Conservation (phyloP, 2,888 invertebrate species). For the Branchellion lobata region DNA sequence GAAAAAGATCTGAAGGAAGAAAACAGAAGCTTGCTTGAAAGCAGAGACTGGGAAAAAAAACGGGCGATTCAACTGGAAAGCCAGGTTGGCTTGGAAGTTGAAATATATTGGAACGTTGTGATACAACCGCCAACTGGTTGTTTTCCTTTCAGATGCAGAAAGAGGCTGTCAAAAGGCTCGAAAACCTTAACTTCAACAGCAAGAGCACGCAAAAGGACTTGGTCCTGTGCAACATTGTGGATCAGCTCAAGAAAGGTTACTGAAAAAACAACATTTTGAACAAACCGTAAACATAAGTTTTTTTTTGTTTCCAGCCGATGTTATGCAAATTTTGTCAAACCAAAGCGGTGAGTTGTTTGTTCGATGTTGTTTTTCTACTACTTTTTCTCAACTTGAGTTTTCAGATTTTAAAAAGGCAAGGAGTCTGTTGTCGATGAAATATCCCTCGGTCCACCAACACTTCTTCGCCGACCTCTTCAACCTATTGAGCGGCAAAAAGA, state of each 20-base stretch:
- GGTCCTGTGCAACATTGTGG: background rate
- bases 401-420: background rate
- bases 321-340: background rate
- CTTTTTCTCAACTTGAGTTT: too few species aligned
- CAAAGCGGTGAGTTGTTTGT: background rate
- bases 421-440: background rate
- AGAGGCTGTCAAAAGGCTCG: background rate
- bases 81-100: background rate
- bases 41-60: background rate
- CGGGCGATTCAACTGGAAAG: background rate
- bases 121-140: background rate
- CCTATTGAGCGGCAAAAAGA: background rate
- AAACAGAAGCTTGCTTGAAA: background rate
- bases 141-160: background rate
- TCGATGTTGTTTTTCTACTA: background rate
- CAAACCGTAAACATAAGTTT: background rate
- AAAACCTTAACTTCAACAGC: background rate
- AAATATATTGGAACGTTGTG: too few species aligned
- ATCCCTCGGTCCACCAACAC: background rate
- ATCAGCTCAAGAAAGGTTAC: background rate
- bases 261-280: background rate
- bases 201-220: background rate
- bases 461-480: background rate
- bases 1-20: background rate
- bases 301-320: background rate